These are phyloP conservation scores for Cyclina sinensis DNA, from an alignment of 1,140 invertebrate genomes.

Conservation along the genomic window DNA sequence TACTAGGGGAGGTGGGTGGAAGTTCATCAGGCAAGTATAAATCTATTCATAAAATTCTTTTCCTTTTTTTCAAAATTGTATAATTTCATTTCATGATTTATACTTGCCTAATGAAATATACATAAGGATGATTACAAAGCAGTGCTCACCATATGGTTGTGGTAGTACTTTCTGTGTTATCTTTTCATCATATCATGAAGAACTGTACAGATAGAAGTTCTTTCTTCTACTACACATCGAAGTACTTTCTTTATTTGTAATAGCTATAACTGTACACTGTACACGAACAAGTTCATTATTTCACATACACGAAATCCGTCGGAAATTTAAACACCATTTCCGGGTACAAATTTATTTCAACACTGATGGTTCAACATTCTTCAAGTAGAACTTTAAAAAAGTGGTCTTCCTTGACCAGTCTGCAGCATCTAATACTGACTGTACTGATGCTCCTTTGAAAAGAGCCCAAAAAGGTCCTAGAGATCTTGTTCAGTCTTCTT, in stretches of 20 bases:
- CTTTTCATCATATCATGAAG: neutral
- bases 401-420: neutral
- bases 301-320: neutral
- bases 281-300: neutral
- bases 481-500: slow-evolving; percentile 38
- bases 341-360: neutral
- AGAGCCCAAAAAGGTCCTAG: slow-evolving; percentile 42
- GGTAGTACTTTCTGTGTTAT: neutral
- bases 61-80: neutral
- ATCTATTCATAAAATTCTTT: slow-evolving; percentile 9
- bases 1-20: neutral
- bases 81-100: too few relatives aligned
- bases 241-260: neutral
- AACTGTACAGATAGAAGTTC: neutral
- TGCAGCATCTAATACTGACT: too few relatives aligned
- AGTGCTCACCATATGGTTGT: neutral
- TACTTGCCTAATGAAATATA: neutral
- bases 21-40: neutral
- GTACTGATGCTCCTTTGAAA: too few relatives aligned
- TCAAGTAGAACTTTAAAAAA: too few relatives aligned
- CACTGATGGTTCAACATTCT: too few relatives aligned
- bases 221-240: too few relatives aligned
- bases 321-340: neutral
- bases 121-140: too few relatives aligned
- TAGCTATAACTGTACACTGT: neutral